Evolutionary conservation across 2,888 invertebrate species (phyloP), one percentile per base, ranked within the genome.

Genomic region (Operophtera brumata): DNA sequence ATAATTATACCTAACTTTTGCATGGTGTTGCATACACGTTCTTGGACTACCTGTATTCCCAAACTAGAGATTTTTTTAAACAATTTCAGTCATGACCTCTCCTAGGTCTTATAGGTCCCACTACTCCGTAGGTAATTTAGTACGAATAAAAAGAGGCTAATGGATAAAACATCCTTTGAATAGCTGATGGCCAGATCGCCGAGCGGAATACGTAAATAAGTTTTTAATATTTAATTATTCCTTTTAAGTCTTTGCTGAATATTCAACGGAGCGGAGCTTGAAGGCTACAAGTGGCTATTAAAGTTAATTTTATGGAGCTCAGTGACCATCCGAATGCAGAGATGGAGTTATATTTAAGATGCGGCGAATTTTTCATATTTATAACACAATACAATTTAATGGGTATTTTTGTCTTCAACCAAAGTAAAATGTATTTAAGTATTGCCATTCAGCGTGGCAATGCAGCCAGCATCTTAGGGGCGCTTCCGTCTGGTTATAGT

Each of bases 201-300:
- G 75, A 56, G 60, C 67, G 61, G 87, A 87, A 87, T 88, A 82
- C 80, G 74, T 80, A 83, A 87, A 80, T 80, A 86, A 80, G 78
- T 84, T 85, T 82, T 82, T 82, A 84, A 77, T 78, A 78, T 85
- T 87, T 84, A 82, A 87, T 85, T 84, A 84, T 82, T 80, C 83
- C 73, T 77, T 73, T 79, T 75, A 77, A 80, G 78, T 72, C 75
- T 62, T 62, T 74, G 77, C 63, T 86, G 85, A 85, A 86, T 86
- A 86, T 86, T 86, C 82, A 86, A 78, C 75, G 70, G 66, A 73
- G 71, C 67, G 59, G 57, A 66, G 64, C 60, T 57, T 65, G 65
- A 54, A 68, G 67, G 66, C 65, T 64, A 64, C 62, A 65, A 59
- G 61, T 61, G 47, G 49, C 51, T 56, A 66, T 70, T 69, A 65